phyloP scores from a whole-genome alignment of 2,888 invertebrate genomes.

The Sinhomidia bicolor region DNA sequence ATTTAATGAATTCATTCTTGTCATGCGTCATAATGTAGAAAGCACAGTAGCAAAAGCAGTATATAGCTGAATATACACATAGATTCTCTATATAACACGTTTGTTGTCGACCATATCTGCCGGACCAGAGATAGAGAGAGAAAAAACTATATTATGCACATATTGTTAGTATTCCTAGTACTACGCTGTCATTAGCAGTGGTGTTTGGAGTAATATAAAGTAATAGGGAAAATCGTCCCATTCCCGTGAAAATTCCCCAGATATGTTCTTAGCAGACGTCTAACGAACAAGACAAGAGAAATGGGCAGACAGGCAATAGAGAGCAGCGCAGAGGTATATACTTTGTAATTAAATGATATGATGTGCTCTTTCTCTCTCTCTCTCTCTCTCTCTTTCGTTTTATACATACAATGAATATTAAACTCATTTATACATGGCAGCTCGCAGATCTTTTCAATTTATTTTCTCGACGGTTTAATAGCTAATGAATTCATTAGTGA shows the following conservation, averaged over 20 bases:
- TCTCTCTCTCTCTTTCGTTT: constrained; percentile 39
- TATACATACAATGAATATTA: constrained; percentile 68
- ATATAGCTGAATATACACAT: not conserved
- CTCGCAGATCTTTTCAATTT: constrained; percentile 74
- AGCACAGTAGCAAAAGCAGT: constrained; percentile 33
- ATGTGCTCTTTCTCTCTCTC: constrained; percentile 38
- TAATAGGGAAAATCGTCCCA: constrained; percentile 46
- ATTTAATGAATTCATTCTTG: constrained; percentile 74
- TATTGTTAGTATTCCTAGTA: no score
- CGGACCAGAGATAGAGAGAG: constrained; percentile 2
- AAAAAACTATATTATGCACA: not conserved
- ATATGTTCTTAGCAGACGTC: not conserved
- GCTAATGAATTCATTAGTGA: constrained; percentile 75
- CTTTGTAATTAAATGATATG: constrained; percentile 58
- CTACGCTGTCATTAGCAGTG: constrained; percentile 46
- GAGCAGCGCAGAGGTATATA: constrained; percentile 17
- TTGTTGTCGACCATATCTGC: constrained; percentile 34
- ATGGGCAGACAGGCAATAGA: constrained; percentile 15
- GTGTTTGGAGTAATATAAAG: constrained; percentile 42
- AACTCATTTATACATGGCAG: constrained; percentile 71
- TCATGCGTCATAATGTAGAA: constrained; percentile 58
- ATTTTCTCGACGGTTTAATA: constrained; percentile 74
- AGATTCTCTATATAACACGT: not conserved
- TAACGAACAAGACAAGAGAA: constrained; percentile 41
- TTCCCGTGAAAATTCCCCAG: constrained; percentile 54